Evolutionary conservation across 2,113 vertebrate genomes (phyloP), one percentile per base, ranked within the genome.

Genomic region (Xerus inauris): DNA sequence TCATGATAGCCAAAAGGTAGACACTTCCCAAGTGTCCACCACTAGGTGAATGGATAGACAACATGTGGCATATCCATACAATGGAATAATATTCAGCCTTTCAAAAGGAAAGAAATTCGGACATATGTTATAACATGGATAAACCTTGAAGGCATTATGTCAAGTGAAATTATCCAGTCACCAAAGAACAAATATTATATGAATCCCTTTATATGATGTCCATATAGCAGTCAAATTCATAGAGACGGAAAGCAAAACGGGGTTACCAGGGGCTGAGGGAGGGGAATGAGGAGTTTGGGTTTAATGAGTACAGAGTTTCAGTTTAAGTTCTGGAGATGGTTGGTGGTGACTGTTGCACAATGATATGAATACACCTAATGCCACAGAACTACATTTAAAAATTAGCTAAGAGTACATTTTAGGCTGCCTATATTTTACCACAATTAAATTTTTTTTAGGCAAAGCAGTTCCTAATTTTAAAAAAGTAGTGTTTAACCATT

Each of bases 321-420:
- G 1, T 19, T 20, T 73, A 9, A 17, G 17, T 13, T 30, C 38
- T 32, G 8, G 28, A 30, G 30, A 10, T 8, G n/a, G 6, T 0
- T 6, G n/a, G 0, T 57, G 38, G 32, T 9, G 28, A 35, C 2
- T 3, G 17, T 5, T 49, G 32, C 8, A 32, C 1, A 19, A 10
- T 26, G 22, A 0, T 10, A 19, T 1, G 8, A 6, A 1, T 40
- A 30, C 8, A 3, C 14, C 38, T 12, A 12, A 11, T 0, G 7
- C 19, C 35, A 10, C 42, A 45, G 38, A 64, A 26, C 17, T 14
- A 9, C 4, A 4, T 14, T 45, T 19, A 12, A 16, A 69, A 62
- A 6, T 5, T 26, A 28, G 22, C 12, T 6, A 19, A 26, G 3
- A 40, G 28, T 5, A 6, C 7, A n/a, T 59, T 47, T 82, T 12